These are phyloP conservation scores for Notolepis coatsorum DNA, from an alignment of 2,797 vertebrate genomes.

Conservation along the genomic window DNA sequence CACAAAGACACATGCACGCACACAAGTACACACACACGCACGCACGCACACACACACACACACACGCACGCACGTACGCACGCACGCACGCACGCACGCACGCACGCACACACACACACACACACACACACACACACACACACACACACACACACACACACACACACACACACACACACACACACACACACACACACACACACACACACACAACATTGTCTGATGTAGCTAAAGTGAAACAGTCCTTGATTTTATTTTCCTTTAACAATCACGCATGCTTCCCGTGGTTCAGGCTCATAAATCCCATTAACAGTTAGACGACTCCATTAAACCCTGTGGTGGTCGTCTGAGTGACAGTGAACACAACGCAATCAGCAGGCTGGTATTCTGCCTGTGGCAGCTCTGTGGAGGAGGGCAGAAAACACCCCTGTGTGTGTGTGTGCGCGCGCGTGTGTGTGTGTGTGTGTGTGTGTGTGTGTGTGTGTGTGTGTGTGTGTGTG, in stretches of 20 bases:
- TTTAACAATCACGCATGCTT: slow-evolving; percentile 10
- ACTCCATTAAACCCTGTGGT: not conserved
- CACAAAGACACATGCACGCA: not conserved
- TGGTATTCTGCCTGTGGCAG: slow-evolving; percentile 32
- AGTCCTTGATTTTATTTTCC: too few species aligned
- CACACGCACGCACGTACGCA: slow-evolving; percentile 6
- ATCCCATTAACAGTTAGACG: not conserved
- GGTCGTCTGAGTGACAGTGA: not conserved
- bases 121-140: slow-evolving; percentile 14
- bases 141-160: not conserved
- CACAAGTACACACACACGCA: not conserved
- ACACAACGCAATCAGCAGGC: slow-evolving; percentile 10
- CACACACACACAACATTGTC: too few species aligned
- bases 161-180: not conserved
- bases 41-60: not conserved
- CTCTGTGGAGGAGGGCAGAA: slow-evolving; percentile 1
- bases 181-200: slow-evolving; percentile 1
- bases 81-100: not conserved
- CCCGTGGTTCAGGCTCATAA: slow-evolving; percentile 18
- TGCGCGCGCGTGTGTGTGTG: slow-evolving; percentile 3
- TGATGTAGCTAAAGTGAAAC: too few species aligned
- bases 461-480: not conserved
- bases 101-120: slow-evolving; percentile 13
- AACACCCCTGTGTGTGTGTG: not conserved
- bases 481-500: too few species aligned